Percentiles rank a stretch among this genome's conserved stretches.
Evolutionary conservation across 2,888 invertebrate species (phyloP).

Genomic region (Philereme vetulata): DNA sequence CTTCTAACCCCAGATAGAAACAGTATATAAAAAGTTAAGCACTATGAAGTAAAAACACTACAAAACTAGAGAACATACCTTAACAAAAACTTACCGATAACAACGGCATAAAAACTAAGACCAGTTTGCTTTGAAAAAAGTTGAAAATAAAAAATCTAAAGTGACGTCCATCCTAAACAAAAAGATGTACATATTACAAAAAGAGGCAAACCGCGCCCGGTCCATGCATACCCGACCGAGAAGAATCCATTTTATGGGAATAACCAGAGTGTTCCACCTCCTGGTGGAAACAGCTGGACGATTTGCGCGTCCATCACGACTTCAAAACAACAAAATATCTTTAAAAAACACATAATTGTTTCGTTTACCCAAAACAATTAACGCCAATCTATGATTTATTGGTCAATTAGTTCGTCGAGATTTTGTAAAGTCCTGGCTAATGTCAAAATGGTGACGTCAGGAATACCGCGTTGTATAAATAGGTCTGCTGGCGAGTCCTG

Average conservation of each 20-base stretch:
- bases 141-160: background rate
- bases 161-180: conserved; percentile 38
- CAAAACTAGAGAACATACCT: too few relatives aligned
- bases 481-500: conserved; percentile 67
- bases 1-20: too few relatives aligned
- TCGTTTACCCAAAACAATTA: background rate
- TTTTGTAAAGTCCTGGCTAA: too few relatives aligned
- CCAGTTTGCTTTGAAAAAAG: conserved; percentile 1
- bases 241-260: conserved; percentile 70
- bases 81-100: background rate
- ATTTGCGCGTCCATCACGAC: background rate
- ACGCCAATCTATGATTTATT: background rate
- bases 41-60: too few relatives aligned
- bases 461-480: conserved; percentile 74
- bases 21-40: too few relatives aligned
- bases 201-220: background rate
- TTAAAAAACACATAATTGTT: background rate
- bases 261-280: conserved; percentile 67
- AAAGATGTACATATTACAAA: conserved; percentile 21
- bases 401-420: background rate
- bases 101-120: background rate
- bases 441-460: conserved; percentile 56
- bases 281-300: background rate
- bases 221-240: background rate
- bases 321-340: background rate